Percentiles rank a stretch among this genome's conserved stretches.
Evolutionary conservation across 2,888 invertebrate genomes (phyloP).

Genomic region (Colostygia pectinataria): DNA sequence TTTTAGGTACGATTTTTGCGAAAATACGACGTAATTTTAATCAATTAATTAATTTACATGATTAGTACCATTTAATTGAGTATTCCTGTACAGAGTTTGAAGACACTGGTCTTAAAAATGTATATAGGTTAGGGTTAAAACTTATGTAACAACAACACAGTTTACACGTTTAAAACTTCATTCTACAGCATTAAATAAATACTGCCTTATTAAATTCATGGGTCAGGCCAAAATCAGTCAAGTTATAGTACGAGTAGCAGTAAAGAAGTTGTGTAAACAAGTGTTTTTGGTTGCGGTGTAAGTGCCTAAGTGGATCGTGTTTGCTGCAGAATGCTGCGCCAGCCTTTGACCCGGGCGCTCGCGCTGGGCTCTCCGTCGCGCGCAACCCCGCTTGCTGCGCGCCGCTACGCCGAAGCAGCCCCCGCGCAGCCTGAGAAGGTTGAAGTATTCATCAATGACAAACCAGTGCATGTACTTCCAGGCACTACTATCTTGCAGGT

Average conservation of each 20-base stretch:
- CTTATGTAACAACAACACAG: conserved; percentile 80
- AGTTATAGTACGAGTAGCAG: neutral
- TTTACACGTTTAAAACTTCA: conserved; percentile 44
- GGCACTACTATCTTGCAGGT: conserved; percentile 99
- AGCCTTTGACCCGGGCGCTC: conserved; percentile 87
- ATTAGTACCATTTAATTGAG: neutral
- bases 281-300: conserved; percentile 33
- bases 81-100: neutral
- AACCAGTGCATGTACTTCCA: conserved; percentile 95
- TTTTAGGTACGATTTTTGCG: conserved; percentile 55
- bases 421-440: conserved; percentile 88
- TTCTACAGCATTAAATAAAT: conserved; percentile 8
- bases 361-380: conserved; percentile 71
- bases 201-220: conserved; percentile 17
- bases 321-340: conserved; percentile 87
- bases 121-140: conserved; percentile 71
- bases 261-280: conserved; percentile 27
- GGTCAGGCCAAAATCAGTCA: conserved; percentile 3
- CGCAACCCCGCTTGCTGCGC: conserved; percentile 65
- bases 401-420: conserved; percentile 75
- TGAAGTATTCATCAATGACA: conserved; percentile 98
- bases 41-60: conserved; percentile 28
- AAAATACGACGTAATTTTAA: conserved; percentile 45
- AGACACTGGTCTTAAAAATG: conserved; percentile 16
- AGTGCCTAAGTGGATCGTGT: conserved; percentile 32